Percentiles rank a stretch among this genome's conserved stretches.
These are phyloP conservation scores for Tor tambroides DNA, from an alignment of 2,113 vertebrate species.

Conservation along the genomic window DNA sequence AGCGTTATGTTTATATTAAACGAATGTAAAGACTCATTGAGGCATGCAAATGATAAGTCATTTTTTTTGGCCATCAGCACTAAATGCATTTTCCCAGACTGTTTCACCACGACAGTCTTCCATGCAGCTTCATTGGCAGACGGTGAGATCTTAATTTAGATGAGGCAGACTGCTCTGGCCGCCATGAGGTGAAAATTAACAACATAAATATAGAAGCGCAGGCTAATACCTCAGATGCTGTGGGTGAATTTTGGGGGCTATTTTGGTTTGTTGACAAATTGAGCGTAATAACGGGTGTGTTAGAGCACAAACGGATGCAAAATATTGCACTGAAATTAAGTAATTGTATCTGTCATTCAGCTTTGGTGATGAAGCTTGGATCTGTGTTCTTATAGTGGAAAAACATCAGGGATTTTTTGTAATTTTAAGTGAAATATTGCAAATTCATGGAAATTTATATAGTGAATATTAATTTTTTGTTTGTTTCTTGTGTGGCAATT, in stretches of 20 bases:
- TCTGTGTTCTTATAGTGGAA: background rate
- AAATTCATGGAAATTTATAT: background rate
- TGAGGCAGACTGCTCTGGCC: slow-evolving; percentile 65
- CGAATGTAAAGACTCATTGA: background rate
- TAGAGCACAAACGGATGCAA: background rate
- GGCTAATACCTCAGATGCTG: slow-evolving; percentile 65
- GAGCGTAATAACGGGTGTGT: background rate
- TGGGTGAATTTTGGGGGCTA: slow-evolving; percentile 20
- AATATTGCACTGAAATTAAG: background rate
- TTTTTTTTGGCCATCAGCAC: background rate
- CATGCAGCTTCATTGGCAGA: slow-evolving; percentile 61
- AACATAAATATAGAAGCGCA: slow-evolving; percentile 71
- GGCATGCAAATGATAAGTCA: too few species aligned
- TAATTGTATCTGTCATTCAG: background rate
- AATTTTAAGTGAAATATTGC: too few species aligned
- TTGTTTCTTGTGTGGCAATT: background rate
- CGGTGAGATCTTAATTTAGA: slow-evolving; percentile 72
- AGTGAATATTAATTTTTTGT: background rate
- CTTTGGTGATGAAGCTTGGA: background rate
- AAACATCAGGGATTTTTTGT: too few species aligned
- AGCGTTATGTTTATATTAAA: background rate
- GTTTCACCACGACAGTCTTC: background rate
- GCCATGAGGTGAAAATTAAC: slow-evolving; percentile 76
- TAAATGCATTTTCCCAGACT: background rate
- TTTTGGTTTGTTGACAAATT: slow-evolving; percentile 29